Percentiles rank a stretch among this genome's conserved stretches.
Evolutionary conservation across 1,140 invertebrate genomes (phyloP).

Genomic region (Sitodiplosis mosellana): DNA sequence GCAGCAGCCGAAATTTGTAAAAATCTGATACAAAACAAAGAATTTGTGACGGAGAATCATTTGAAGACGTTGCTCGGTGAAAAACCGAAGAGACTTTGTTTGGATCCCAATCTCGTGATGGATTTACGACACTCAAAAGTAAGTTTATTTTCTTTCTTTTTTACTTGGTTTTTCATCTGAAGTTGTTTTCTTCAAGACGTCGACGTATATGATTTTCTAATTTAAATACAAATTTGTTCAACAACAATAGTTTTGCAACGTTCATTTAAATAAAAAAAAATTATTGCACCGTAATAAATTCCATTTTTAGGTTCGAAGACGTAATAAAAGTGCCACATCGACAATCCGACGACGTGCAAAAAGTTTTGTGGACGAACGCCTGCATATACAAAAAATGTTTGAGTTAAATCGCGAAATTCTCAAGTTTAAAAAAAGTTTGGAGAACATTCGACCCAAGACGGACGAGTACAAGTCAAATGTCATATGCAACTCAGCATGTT

Average conservation of each 20-base stretch:
- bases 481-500: too few relatives aligned
- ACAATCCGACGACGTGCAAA: too few relatives aligned
- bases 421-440: too few relatives aligned
- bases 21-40: constrained; percentile 14
- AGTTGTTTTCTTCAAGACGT: neutral
- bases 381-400: too few relatives aligned
- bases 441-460: too few relatives aligned
- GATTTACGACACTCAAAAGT: constrained; percentile 23
- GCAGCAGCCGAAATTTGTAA: constrained; percentile 18
- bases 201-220: neutral
- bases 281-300: constrained; percentile 5
- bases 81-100: constrained; percentile 2
- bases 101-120: constrained; percentile 20
- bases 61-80: constrained; percentile 15
- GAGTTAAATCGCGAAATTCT: too few relatives aligned
- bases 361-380: too few relatives aligned
- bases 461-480: too few relatives aligned
- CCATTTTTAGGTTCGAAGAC: constrained; percentile 11
- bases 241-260: constrained; percentile 11
- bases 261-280: constrained; percentile 4
- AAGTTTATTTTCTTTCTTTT: neutral
- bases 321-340: constrained; percentile 19
- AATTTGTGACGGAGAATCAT: constrained; percentile 14
- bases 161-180: too few relatives aligned
- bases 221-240: constrained; percentile 10